Evolutionary conservation across 53 echinoderm and acorn worm genomes (phyloP).

Genomic region (Temnopleurus reevesii): DNA sequence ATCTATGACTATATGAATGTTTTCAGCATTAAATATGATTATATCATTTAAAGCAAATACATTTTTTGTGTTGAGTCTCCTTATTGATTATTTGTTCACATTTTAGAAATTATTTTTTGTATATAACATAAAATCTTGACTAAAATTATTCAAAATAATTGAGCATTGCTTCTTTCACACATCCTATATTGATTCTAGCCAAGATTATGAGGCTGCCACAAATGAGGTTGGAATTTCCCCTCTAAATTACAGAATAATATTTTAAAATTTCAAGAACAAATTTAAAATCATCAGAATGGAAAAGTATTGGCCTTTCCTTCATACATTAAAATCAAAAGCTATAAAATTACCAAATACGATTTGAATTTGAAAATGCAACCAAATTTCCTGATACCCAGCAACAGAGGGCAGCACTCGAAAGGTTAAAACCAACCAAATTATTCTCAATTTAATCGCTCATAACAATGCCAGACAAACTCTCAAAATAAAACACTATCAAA

Average conservation of each 20-base stretch:
- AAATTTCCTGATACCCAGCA: not conserved
- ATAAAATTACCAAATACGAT: too few species aligned
- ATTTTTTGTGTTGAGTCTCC: not conserved
- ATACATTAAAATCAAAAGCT: too few species aligned
- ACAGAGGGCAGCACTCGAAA: not conserved
- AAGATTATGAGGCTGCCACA: too few species aligned
- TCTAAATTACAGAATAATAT: too few species aligned
- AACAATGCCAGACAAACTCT: not conserved
- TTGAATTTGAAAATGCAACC: too few species aligned
- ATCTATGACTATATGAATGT: constrained; percentile 4
- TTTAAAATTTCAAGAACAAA: too few species aligned
- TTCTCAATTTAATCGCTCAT: not conserved
- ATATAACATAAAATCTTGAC: not conserved
- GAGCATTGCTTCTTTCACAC: too few species aligned
- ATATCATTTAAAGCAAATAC: not conserved
- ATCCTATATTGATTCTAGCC: too few species aligned
- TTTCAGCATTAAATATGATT: constrained; percentile 30
- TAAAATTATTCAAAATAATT: too few species aligned
- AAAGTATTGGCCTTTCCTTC: too few species aligned
- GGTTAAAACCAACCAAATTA: not conserved
- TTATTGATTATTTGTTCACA: not conserved
- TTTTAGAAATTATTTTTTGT: not conserved
- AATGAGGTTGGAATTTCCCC: too few species aligned
- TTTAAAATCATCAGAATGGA: too few species aligned
- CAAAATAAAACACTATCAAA: not conserved